Evolutionary conservation across 2,797 vertebrate species (phyloP), one percentile per base, ranked within the genome.

Genomic region (Cichlasoma orientale): DNA sequence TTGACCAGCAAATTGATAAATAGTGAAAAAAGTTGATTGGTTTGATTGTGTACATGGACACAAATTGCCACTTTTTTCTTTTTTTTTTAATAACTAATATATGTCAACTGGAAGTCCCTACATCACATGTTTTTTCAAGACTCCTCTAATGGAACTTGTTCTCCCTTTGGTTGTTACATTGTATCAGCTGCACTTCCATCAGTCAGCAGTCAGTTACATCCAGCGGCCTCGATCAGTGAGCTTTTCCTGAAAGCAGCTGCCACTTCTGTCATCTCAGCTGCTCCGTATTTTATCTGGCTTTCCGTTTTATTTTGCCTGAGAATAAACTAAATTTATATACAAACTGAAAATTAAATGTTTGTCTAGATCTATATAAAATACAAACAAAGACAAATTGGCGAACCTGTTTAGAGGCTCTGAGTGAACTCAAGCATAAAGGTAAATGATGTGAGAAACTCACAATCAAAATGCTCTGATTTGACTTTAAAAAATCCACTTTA

Each of bases 41-140:
- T 63, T 63, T 63, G 0, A 18, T 44, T 44, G 36, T 63, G 21
- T 18, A 25, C 36, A 38, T 6, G 41, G 41, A 14, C 36, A 63
- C 41, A 61, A 44, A 18, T 63, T 14, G 41, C 0, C 23, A 18
- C 4, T 0, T 3, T 25, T 63, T 63, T 12, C 12, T 36, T 36
- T 59, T 57, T 61, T 61, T 1, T 63, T 63, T 23, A 33, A 27
- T 27, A 63, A 61, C 58, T 41, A 61, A 41, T 41, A 41, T 16
- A 41, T 63, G 7, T 63, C 36, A 0, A 14, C 3, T 63, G 36
- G 21, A 63, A 25, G 0, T 63, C 36, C 36, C 36, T 44, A 18
- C 4, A 7, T n/a, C n/a, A n/a, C n/a, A n/a, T n/a, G n/a, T 33
- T 25, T 41, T 41, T 41, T 63, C 21, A 41, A 2, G 36, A 41